phyloP scores from a whole-genome alignment of 2,113 vertebrate genomes.

The Sceloporus undulatus region DNA sequence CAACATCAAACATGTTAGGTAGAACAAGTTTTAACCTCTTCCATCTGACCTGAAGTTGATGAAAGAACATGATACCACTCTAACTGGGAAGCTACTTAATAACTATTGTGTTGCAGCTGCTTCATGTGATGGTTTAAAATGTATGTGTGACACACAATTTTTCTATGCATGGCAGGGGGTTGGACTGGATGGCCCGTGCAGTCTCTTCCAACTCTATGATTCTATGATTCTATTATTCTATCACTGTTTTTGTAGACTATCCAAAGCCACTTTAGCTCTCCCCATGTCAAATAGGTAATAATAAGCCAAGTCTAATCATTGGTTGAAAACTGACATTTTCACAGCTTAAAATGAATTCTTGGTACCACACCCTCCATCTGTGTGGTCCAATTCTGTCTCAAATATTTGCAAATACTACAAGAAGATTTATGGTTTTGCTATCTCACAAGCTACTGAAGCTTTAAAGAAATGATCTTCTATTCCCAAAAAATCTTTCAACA shows the following conservation, averaged over 20 bases:
- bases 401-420: conserved; percentile 19
- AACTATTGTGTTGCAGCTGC: not conserved
- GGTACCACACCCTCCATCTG: conserved; percentile 4
- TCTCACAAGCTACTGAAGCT: conserved; percentile 12
- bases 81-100: not conserved
- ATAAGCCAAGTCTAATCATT: not conserved
- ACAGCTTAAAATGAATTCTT: conserved; percentile 21
- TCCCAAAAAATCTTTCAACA: not conserved
- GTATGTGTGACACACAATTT: not conserved
- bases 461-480: conserved; percentile 24
- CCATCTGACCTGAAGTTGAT: not conserved
- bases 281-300: not conserved
- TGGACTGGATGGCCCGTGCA: too few species aligned
- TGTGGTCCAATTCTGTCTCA: conserved; percentile 20
- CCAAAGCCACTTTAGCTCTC: not conserved
- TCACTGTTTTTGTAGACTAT: not conserved
- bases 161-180: too few species aligned
- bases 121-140: not conserved
- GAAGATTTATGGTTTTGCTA: not conserved
- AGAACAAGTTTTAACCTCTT: not conserved
- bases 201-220: too few species aligned
- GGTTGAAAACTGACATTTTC: conserved; percentile 13
- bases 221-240: too few species aligned
- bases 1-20: not conserved
- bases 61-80: not conserved